Conservation (phyloP, 2,113 vertebrate species). For the Phrynosoma platyrhinos region DNA sequence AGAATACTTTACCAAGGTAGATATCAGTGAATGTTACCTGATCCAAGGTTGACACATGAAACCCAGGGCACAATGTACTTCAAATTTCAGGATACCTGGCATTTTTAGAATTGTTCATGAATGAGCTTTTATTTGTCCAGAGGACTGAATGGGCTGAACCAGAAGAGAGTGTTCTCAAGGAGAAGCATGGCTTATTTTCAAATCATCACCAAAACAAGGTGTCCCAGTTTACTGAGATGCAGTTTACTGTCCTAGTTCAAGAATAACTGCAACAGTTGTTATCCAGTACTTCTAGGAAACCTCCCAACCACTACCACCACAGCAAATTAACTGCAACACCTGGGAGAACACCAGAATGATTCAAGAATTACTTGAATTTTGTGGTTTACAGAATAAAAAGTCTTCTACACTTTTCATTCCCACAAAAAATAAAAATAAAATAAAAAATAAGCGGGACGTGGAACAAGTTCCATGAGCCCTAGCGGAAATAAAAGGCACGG, state of each 20-base stretch:
- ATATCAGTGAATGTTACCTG: constrained; percentile 12
- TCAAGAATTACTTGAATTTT: not conserved
- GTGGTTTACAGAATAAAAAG: not conserved
- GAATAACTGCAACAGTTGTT: not conserved
- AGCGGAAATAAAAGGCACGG: not conserved
- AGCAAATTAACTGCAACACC: not conserved
- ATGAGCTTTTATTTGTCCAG: not conserved
- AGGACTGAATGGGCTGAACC: not conserved
- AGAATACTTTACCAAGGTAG: constrained; percentile 35
- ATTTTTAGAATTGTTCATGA: constrained; percentile 1
- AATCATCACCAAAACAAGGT: not conserved
- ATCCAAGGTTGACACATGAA: not conserved
- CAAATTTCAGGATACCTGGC: constrained; percentile 1
- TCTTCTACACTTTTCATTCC: not conserved
- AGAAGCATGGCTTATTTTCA: not conserved
- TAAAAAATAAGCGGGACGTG: not conserved
- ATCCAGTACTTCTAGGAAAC: not conserved
- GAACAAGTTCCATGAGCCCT: not conserved
- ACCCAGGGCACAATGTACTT: not conserved
- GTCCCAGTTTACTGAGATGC: constrained; percentile 19
- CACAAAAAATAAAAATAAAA: not conserved
- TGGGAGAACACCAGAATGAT: not conserved
- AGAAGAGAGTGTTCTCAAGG: not conserved
- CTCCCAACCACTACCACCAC: not conserved
- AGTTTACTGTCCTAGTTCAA: not conserved